Conservation (phyloP, 1,140 invertebrate genomes). For the Spodoptera litura region DNA sequence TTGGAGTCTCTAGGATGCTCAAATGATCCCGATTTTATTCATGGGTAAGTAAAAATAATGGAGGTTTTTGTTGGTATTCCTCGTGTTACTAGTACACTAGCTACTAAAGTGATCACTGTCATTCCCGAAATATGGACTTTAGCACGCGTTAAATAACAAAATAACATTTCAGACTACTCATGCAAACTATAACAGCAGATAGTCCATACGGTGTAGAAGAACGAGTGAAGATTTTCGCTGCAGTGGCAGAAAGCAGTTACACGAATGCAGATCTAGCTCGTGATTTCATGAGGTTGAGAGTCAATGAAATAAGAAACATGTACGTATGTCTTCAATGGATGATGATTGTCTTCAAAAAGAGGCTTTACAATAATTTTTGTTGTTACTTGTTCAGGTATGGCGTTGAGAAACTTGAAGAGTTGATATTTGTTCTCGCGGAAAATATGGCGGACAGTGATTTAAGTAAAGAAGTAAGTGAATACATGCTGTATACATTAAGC, state of each 20-base stretch:
- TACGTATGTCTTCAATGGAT: constrained; percentile 56
- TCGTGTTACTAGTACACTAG: no score
- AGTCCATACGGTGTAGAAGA: constrained; percentile 67
- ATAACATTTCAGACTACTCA: constrained; percentile 59
- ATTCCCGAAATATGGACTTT: no score
- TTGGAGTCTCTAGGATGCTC: constrained; percentile 87
- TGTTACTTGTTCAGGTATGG: constrained; percentile 64
- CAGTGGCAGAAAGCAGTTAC: constrained; percentile 61
- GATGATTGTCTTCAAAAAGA: neutral
- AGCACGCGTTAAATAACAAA: neutral
- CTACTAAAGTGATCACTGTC: no score
- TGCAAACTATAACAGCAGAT: constrained; percentile 60
- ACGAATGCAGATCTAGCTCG: constrained; percentile 62
- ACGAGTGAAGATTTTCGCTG: constrained; percentile 65
- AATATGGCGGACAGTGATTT: constrained; percentile 55
- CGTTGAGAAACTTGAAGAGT: constrained; percentile 67
- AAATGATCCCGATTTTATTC: constrained; percentile 80
- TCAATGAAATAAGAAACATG: constrained; percentile 65
- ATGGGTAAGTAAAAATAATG: constrained; percentile 58
- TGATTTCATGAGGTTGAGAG: constrained; percentile 57
- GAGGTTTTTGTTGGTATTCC: no score
- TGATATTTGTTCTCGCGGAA: constrained; percentile 62
- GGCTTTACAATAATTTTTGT: neutral
- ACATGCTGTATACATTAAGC: no score
- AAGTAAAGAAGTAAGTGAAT: constrained; percentile 60